Conservation (phyloP, 2,888 invertebrate species). For the Xylota sylvarum region DNA sequence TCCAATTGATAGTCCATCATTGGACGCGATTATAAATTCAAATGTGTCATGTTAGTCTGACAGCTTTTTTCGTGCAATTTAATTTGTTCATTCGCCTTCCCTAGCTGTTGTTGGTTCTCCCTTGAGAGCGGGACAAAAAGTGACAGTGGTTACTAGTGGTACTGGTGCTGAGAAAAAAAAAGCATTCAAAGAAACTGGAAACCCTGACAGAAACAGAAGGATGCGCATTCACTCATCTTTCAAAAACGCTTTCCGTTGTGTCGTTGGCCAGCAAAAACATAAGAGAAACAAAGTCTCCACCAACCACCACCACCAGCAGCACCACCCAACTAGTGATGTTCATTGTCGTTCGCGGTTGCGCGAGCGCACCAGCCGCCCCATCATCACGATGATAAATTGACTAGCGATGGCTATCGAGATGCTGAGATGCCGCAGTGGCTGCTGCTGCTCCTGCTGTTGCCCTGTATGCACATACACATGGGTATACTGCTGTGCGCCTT, state of each 20-base stretch:
- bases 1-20: slow-evolving; percentile 79
- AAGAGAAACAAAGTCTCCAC: slow-evolving; percentile 56
- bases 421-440: slow-evolving; percentile 76
- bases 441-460: slow-evolving; percentile 56
- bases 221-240: slow-evolving; percentile 75
- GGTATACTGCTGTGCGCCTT: slow-evolving; percentile 60
- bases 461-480: slow-evolving; percentile 6
- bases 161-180: slow-evolving; percentile 1
- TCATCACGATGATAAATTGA: slow-evolving; percentile 79
- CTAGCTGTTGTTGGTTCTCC: slow-evolving; percentile 27
- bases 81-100: slow-evolving; percentile 71
- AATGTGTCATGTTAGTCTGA: slow-evolving; percentile 79
- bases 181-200: slow-evolving; percentile 68
- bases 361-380: slow-evolving; percentile 75
- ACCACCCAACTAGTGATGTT: slow-evolving; percentile 74
- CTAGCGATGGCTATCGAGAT: slow-evolving; percentile 78
- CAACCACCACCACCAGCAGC: slow-evolving; percentile 54
- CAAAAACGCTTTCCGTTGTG: slow-evolving; percentile 48
- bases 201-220: slow-evolving; percentile 74
- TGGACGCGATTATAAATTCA: slow-evolving; percentile 79
- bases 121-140: slow-evolving; percentile 65
- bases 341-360: slow-evolving; percentile 72
- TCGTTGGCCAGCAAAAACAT: slow-evolving; percentile 52
- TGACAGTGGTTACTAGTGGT: slow-evolving; percentile 56
- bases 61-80: slow-evolving; percentile 78